Evolutionary conservation across 2,888 invertebrate genomes (phyloP), one percentile per base, ranked within the genome.

Genomic region (Drosophila recens): DNA sequence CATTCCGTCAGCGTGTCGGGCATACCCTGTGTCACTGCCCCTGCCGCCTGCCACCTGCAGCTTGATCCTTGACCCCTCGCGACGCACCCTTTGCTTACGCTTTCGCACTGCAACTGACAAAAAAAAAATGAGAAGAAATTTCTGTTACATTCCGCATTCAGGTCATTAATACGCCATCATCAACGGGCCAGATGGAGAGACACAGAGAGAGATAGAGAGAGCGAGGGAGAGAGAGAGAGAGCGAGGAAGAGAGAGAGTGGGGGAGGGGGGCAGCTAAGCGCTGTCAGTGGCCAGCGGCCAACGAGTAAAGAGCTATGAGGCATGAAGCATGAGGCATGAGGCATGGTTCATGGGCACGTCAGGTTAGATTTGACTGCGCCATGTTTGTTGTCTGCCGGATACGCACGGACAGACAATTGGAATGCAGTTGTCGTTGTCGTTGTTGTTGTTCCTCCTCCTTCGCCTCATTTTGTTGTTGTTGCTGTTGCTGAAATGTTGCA

Each of bases 131-230:
- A 30, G 45, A 17, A 15, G 17, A 46, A 71, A 75, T 76, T 57
- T 74, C 73, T 79, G 79, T 78, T 79, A 79, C 87, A 85, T 85
- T 87, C 89, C 84, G 74, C 79, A 87, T 85, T 85, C 84, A 87
- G 82, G 82, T 89, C 84, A 89, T 85, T 85, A 85, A 89, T 89
- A 85, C 87, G 85, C 84, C 85, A 85, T 85, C 89, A 87, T 73
- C 84, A 71, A 70, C 52, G 54, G 67, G 49, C 30, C 30, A 58
- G 56, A 27, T 30, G n/a, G 4, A 30, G 10, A 42, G 27, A 40
- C 20, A 56, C 13, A 13, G 33, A 36, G 4, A 11, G 20, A 42
- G 33, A 13, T 2, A 11, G 27, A 11, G 27, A 15, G 11, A 30
- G 15, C 17, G 17, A 33, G 15, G 4, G 27, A 3, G 8, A 15